phyloP scores from a whole-genome alignment of 2,888 invertebrate species.

The Zaprionus lineosus region DNA sequence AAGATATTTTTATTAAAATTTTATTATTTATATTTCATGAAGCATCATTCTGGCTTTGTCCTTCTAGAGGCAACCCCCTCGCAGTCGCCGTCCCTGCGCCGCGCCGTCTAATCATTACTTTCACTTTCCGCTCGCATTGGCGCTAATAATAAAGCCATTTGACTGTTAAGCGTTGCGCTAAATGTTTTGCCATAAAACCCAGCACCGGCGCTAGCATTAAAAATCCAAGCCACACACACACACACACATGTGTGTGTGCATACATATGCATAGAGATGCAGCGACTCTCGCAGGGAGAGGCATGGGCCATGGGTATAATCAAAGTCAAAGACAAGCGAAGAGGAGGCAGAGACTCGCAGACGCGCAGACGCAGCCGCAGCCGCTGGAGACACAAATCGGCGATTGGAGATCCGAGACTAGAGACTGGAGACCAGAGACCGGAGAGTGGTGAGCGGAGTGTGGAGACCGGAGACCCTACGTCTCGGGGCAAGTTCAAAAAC shows the following conservation, averaged over 20 bases:
- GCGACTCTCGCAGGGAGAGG: not conserved
- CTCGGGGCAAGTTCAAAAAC: constrained; percentile 69
- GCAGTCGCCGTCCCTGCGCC: not conserved
- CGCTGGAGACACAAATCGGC: not conserved
- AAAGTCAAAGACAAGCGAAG: constrained; percentile 46
- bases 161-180: constrained; percentile 64
- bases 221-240: constrained; percentile 31
- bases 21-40: no score
- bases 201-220: constrained; percentile 50
- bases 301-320: constrained; percentile 18
- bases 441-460: no score
- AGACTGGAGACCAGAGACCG: no score
- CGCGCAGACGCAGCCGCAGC: constrained; percentile 2
- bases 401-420: no score
- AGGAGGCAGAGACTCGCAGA: constrained; percentile 20
- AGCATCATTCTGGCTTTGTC: constrained; percentile 20
- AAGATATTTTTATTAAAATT: no score
- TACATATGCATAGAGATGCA: constrained; percentile 12
- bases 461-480: constrained; percentile 43
- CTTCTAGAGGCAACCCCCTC: not conserved
- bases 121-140: constrained; percentile 46
- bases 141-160: constrained; percentile 70
- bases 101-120: constrained; percentile 31
- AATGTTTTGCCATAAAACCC: constrained; percentile 66
- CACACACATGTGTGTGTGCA: constrained; percentile 1